A percentile compares a stretch with the other conserved stretches of the same genome.
These are phyloP conservation scores for Globodera ellingtonae DNA, from an alignment of 1,140 invertebrate species.

Conservation along the genomic window DNA sequence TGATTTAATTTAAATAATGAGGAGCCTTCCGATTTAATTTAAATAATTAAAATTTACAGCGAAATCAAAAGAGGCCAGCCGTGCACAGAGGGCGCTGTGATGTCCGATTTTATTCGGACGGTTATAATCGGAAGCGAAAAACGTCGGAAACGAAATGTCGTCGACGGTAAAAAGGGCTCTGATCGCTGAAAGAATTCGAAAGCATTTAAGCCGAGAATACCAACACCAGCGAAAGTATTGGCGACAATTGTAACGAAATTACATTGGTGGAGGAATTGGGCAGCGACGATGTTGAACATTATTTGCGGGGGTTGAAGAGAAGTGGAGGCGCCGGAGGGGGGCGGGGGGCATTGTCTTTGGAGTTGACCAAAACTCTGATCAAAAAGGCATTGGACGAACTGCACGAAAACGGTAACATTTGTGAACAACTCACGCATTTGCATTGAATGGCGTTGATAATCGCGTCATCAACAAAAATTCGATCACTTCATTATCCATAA, in stretches of 20 bases:
- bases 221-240: background rate
- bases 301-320: background rate
- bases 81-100: conserved; percentile 4
- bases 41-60: background rate
- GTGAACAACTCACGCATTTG: background rate
- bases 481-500: no score
- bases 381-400: conserved; percentile 1
- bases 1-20: no score
- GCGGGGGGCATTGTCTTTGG: background rate
- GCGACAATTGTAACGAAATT: background rate
- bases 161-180: background rate
- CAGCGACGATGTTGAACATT: background rate
- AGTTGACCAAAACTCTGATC: background rate
- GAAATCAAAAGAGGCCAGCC: background rate
- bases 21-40: background rate
- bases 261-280: background rate
- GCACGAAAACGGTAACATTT: background rate
- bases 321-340: background rate
- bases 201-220: no score
- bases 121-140: conserved; percentile 12
- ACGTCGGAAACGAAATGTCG: background rate
- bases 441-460: no score
- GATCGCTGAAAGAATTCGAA: no score
- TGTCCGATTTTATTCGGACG: conserved; percentile 1
- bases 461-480: no score